Conservation (phyloP, 2,113 vertebrate genomes). For the Nesospiza acunhae region DNA sequence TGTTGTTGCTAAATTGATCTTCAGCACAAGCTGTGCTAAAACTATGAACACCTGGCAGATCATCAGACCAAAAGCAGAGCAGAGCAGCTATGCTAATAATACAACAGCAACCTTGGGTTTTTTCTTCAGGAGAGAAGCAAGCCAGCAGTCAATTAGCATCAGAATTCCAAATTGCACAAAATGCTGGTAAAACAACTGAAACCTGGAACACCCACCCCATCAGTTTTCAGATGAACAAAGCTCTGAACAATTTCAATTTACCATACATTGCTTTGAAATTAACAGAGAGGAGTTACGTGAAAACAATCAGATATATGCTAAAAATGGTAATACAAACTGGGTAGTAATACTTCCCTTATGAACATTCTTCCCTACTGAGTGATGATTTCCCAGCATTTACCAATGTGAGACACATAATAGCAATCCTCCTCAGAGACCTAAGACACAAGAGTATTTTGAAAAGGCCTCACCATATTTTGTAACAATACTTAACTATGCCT, state of each 20-base stretch:
- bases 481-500: neutral
- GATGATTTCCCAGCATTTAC: neutral
- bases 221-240: neutral
- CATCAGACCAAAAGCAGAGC: neutral
- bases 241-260: neutral
- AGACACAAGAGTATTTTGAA: neutral
- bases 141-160: neutral
- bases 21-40: neutral
- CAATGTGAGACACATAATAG: neutral
- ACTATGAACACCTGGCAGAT: neutral
- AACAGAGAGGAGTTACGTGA: neutral
- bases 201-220: neutral
- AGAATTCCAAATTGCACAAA: neutral
- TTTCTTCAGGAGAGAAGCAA: neutral
- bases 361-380: neutral
- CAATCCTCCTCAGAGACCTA: neutral
- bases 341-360: accelerated
- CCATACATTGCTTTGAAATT: neutral
- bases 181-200: neutral
- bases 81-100: neutral
- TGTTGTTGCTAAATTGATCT: neutral
- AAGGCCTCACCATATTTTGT: neutral
- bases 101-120: neutral
- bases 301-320: neutral
- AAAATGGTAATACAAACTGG: neutral